Percentiles rank a stretch among this genome's conserved stretches.
phyloP scores from a whole-genome alignment of 2,888 invertebrate genomes.

The Leptogaster cylindrica region DNA sequence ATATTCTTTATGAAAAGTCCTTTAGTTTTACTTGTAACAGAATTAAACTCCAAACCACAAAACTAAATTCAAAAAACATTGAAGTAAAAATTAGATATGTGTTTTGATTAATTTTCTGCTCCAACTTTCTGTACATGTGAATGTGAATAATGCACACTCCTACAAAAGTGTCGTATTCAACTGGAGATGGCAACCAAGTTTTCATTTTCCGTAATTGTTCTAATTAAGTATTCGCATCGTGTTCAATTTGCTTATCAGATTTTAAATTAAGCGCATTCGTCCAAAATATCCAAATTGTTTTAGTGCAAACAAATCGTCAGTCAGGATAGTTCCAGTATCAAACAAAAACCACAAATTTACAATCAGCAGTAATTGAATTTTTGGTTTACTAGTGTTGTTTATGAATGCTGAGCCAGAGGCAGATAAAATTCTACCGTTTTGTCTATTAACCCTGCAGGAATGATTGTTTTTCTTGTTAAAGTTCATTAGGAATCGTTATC shows the following conservation, averaged over 20 bases:
- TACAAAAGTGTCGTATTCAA: too few species aligned
- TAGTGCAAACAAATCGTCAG: constrained; percentile 37
- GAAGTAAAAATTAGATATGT: too few species aligned
- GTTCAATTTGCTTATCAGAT: constrained; percentile 43
- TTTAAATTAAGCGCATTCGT: constrained; percentile 42
- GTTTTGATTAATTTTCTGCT: too few species aligned
- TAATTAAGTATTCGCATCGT: constrained; percentile 40
- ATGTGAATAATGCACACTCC: too few species aligned
- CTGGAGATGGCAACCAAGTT: too few species aligned
- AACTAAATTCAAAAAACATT: too few species aligned
- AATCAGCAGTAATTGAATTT: constrained; percentile 46
- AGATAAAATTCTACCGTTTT: constrained; percentile 11
- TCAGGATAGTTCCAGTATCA: constrained; percentile 2
- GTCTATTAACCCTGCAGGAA: constrained; percentile 24
- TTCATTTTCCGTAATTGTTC: neutral
- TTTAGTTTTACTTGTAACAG: too few species aligned
- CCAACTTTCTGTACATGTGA: too few species aligned
- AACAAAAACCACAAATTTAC: constrained; percentile 42
- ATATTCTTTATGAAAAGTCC: too few species aligned
- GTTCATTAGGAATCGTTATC: constrained; percentile 47
- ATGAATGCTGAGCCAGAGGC: neutral
- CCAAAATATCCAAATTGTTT: constrained; percentile 36
- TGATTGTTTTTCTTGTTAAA: constrained; percentile 46
- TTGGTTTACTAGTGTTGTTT: constrained; percentile 34
- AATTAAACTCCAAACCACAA: too few species aligned